Base-by-base conservation (phyloP, 2,888 invertebrate species). In the Acleris literana region DNA sequence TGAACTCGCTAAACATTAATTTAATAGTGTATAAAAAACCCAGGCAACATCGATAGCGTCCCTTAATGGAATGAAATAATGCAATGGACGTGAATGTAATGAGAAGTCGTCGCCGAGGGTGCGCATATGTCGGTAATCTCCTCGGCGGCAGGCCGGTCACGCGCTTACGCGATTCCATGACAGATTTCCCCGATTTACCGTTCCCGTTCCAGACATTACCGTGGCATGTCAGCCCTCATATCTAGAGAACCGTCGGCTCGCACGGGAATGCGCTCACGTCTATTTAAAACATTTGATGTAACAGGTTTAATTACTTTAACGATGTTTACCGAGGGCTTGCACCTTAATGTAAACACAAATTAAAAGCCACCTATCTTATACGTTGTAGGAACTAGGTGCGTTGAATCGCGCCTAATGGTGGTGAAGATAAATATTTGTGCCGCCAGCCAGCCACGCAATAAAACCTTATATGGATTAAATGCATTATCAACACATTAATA, bases 21-120 rank as follows among this genome's bases (percentile, higher is more conserved):
- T 64, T 64, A 59, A 65, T 49, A 49, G 33, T 48, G 55, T 56
- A 61, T 55, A 65, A 65, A 64, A 64, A 55, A 55, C 43, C 29
- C 59, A 55, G 20, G 43, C 17, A 60, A 33, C 59, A 57, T 46
- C 53, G 62, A 66, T 71, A 70, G 72, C 72, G 69, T 73, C 70
- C 74, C 75, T 77, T 82, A 83, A 86, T 84, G 79, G 79, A 78
- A 77, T 76, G 77, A 82, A 82, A 84, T 85, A 85, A 87, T 82
- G 81, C 74, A 82, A 84, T 85, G 84, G 84, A 83, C 77, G 78
- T 74, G 81, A 82, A 83, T 82, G 81, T 82, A 81, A 85, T 85
- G 79, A 81, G 75, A 77, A 81, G 77, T 80, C 82, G 77, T 72
- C 72, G 76, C 79, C 78, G 63, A 68, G 63, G 76, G 78, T 76